Evolutionary conservation across 2,888 invertebrate genomes (phyloP), one percentile per base, ranked within the genome.

Genomic region (Platypus cylindrus): DNA sequence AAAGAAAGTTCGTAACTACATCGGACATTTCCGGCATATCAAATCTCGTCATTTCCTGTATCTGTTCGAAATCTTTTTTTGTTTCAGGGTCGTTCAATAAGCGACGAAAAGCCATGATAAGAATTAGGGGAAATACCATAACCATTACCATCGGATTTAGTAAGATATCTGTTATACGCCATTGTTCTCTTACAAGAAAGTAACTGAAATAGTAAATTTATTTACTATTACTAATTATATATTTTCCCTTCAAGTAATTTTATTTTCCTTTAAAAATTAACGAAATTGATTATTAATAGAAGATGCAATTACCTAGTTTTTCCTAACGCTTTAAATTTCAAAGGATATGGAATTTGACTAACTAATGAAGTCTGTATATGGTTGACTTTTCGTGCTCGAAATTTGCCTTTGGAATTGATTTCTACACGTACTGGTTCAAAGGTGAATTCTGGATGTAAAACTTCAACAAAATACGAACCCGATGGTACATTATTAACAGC

Each of bases 1-100:
- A 78, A 48, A 94, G 78, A 48, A 81, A 76, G 20, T 81, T 78
- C 1, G 95, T 87, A 43, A 98, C 73, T 68, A 93, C 76, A 63
- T 98, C 97, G 0, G 93, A 89, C 69, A 98, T 78, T 64, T 97
- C 97, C 2, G 90, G 89, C 75, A 95, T 78, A 46, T 89, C 89
- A 44, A 83, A 80, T 57, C 78, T 75, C 1, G 80, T 76, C 52
- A 85, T 67, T 57, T 78, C 84, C 54, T 83, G 79, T 30, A 86
- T 71, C 56, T 93, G 90, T 62, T 94, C 89, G 67, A 91, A 78
- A 64, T 91, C 90, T 63, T 91, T 91, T 56, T 93, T 87, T 2
- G 95, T 86, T 60, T 97, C 94, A 3, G 95, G 94, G 63, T 97
- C 97, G 55, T 90, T 94, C 80, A 97, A 86, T 75, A 95, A 79